Percentiles rank a stretch among this genome's conserved stretches.
Evolutionary conservation across 2,888 invertebrate species (phyloP).

Genomic region (Odontocolon sp.): DNA sequence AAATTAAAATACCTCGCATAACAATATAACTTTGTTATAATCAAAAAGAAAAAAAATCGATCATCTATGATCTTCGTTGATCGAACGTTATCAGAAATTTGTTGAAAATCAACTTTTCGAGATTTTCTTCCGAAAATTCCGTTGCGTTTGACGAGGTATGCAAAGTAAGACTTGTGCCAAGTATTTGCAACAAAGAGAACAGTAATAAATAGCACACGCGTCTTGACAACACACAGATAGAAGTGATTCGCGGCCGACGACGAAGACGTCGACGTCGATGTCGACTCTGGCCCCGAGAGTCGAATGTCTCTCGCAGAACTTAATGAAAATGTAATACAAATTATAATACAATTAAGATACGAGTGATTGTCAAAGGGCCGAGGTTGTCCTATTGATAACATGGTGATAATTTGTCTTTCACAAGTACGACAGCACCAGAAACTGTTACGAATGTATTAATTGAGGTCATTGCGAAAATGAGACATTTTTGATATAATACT

Average conservation of each 20-base stretch:
- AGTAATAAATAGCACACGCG: constrained; percentile 42
- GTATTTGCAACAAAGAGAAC: constrained; percentile 56
- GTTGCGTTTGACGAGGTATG: too few relatives aligned
- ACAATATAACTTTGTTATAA: too few relatives aligned
- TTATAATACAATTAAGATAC: neutral
- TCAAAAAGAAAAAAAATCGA: too few relatives aligned
- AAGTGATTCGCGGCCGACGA: neutral
- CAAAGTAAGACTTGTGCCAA: constrained; percentile 13
- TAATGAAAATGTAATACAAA: constrained; percentile 15
- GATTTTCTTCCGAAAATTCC: neutral
- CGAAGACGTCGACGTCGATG: neutral
- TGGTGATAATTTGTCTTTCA: neutral
- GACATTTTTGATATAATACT: too few relatives aligned
- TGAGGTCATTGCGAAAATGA: too few relatives aligned
- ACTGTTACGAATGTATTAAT: too few relatives aligned
- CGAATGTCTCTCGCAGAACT: neutral
- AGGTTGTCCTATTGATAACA: neutral
- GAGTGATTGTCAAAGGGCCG: neutral
- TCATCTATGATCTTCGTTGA: too few relatives aligned
- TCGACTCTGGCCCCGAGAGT: neutral
- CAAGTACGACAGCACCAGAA: too few relatives aligned
- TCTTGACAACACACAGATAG: constrained; percentile 25
- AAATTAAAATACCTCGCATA: too few relatives aligned
- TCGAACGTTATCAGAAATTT: too few relatives aligned
- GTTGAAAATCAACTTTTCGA: too few relatives aligned